Evolutionary conservation across 2,888 invertebrate species (phyloP), one percentile per base, ranked within the genome.

Genomic region (Drosophila tripunctata): DNA sequence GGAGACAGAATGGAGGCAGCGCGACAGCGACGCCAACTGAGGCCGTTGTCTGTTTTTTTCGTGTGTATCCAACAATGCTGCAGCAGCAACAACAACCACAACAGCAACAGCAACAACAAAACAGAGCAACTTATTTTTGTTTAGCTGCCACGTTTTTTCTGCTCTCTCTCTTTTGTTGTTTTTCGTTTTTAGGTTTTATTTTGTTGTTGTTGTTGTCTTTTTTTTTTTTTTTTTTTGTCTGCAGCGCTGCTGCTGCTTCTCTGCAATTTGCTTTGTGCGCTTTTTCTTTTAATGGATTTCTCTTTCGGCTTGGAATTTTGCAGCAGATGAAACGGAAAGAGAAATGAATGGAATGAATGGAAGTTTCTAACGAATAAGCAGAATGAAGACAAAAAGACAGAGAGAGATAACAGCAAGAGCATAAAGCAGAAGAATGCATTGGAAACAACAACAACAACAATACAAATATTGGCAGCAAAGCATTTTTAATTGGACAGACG

Each of bases 71-170:
- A 78, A 71, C 40, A 68, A 64, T 62, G 70, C 54, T 17, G 22
- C 69, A 61, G 31, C 56, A 55, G 15, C 57, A 44, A 30, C 36
- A 51, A 30, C 45, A 51, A 36, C 52, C 54, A 70, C 54, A 79
- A 70, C 56, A 55, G 17, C 55, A 44, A 38, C 30, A 57, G 33
- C 47, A 51, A 40, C 52, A 60, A 75, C 54, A 79, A 73, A 55
- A 57, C 41, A 51, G 51, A 78, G 56, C 55, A 73, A 76, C 67
- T 82, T 82, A 82, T 79, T 79, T 82, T 82, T 82, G 83, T 79
- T 78, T 73, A 73, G 76, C 73, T 67, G 80, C 78, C 77, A 73
- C 78, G 78, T 78, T 75, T 78, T 77, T 79, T 71, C 12, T 31
- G 24, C 56, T 54, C 40, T 66, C 40, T 66, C 55, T 50, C 52